These are phyloP conservation scores for Forbesichthys papilliferus DNA, from an alignment of 2,113 vertebrate genomes.

Conservation along the genomic window DNA sequence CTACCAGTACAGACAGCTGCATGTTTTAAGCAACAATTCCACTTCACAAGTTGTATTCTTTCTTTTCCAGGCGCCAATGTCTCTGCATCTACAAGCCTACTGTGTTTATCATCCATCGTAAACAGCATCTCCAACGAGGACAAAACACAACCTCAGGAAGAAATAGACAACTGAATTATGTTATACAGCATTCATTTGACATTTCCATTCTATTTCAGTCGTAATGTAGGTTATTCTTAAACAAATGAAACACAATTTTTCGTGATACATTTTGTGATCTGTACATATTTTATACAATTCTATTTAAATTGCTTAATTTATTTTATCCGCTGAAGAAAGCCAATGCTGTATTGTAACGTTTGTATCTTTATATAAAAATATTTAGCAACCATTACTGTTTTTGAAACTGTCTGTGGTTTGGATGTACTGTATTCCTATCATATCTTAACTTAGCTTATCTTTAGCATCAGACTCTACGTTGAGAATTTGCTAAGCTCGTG, in stretches of 20 bases:
- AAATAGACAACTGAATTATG: constrained; percentile 58
- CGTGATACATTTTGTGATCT: constrained; percentile 27
- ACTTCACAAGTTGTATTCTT: constrained; percentile 3
- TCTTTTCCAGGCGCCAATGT: constrained; percentile 71
- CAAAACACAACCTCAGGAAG: constrained; percentile 61
- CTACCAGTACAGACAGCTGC: too few relatives aligned
- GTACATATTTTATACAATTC: constrained; percentile 71
- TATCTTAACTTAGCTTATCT: too few relatives aligned
- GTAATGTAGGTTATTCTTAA: constrained; percentile 24
- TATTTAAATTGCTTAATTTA: constrained; percentile 59
- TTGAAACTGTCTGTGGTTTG: constrained; percentile 3
- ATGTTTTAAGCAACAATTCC: background rate
- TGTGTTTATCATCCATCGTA: constrained; percentile 94
- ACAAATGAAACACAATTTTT: constrained; percentile 18
- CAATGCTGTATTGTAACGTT: constrained; percentile 48
- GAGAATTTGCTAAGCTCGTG: too few relatives aligned
- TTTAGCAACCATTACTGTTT: constrained; percentile 21
- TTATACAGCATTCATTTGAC: constrained; percentile 18
- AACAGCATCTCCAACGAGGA: constrained; percentile 93
- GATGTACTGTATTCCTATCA: too few relatives aligned
- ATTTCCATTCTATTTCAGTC: constrained; percentile 40
- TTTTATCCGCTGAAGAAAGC: constrained; percentile 58
- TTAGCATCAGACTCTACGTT: too few relatives aligned
- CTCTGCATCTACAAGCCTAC: constrained; percentile 89
- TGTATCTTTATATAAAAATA: constrained; percentile 59